Base-by-base conservation (phyloP, 2,888 invertebrate species). In the Anoncus sp. region DNA sequence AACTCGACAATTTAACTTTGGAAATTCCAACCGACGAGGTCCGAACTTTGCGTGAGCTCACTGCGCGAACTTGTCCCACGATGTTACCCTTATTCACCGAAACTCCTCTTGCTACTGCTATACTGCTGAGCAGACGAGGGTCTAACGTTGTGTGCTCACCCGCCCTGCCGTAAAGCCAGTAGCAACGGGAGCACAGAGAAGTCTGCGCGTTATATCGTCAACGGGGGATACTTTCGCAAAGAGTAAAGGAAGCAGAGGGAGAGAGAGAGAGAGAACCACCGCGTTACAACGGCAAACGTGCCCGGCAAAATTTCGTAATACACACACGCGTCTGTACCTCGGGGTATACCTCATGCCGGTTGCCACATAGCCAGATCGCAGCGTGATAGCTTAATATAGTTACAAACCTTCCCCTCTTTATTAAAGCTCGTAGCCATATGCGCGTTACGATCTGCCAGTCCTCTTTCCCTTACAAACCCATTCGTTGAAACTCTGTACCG, bases 21-120 rank as follows among this genome's bases (percentile, higher is more conserved):
- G 74, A 77, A 80, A 74, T 78, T 78, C 71, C 75, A n/a, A 78
- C 62, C 71, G 67, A 78, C 67, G 71, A 78, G 75, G 78, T 75
- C 75, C 78, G 78, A 78, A 78, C 75, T 75, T 78, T 75, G 75
- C 71, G 78, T 72, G 78, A 78, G 75, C 75, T 75, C 85, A 80
- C 86, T 86, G 84, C 81, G 85, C 81, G 85, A 86, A 86, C 85
- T 86, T 85, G 80, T 85, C 83, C 85, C 86, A 86, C 86, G 86
- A 83, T 84, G 84, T 81, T 83, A 84, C 85, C 85, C 86, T 86
- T 86, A 86, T 86, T 86, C 86, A 86, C 84, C 85, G 85, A 78
- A 78, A 75, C 71, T 75, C 78, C 59, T 49, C 63, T 31, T 12
- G 67, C 18, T 43, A 62, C 55, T 55, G 49, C 49, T 49, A 72